A percentile compares a stretch with the other conserved stretches of the same genome.
These are phyloP conservation scores for human DNA, from an alignment of 2,113 vertebrate species.

Conservation along the genomic window DNA sequence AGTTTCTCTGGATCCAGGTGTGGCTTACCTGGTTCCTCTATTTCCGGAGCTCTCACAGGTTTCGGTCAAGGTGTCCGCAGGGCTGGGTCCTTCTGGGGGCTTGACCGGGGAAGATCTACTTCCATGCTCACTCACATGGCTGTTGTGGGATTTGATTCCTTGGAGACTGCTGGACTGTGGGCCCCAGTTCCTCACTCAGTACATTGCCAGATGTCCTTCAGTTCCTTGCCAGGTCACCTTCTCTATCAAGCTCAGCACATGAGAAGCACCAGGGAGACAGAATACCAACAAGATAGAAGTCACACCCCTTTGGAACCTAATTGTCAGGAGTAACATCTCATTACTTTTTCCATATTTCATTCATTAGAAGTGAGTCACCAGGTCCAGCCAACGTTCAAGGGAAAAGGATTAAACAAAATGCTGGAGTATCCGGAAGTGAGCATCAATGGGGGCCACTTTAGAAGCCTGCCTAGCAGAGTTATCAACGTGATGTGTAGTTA, in stretches of 20 bases:
- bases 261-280: neutral
- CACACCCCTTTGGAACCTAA: neutral
- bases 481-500: neutral
- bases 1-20: neutral
- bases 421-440: fast-evolving
- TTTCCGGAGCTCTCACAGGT: neutral
- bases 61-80: neutral
- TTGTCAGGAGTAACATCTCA: too few species aligned
- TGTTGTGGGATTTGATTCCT: neutral
- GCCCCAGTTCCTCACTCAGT: neutral
- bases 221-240: neutral
- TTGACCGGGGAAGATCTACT: fast-evolving
- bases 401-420: fast-evolving
- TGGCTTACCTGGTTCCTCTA: neutral
- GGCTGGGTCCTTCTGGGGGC: neutral
- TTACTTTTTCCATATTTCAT: neutral
- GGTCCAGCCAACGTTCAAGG: fast-evolving
- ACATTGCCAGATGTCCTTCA: neutral
- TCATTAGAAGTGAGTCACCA: fast-evolving
- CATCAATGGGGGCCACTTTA: fast-evolving
- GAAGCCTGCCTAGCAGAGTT: neutral
- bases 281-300: neutral
- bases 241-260: neutral
- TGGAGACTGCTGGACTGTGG: neutral
- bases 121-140: fast-evolving